These are phyloP conservation scores for Nycticryphes semicollaris DNA, from an alignment of 2,113 vertebrate species.

Conservation along the genomic window DNA sequence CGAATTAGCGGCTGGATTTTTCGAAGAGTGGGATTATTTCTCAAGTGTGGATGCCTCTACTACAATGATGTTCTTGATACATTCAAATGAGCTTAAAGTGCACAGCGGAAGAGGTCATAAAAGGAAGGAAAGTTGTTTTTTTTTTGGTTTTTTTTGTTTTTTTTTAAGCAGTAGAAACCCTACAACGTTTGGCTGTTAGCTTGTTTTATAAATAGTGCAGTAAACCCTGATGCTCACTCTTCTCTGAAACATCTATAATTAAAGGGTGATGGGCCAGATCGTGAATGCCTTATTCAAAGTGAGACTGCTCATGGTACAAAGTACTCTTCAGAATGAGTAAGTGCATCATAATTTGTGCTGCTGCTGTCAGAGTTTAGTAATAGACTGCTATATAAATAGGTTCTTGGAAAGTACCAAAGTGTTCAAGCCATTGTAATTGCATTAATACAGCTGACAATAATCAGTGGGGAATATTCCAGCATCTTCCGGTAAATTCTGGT, in stretches of 20 bases:
- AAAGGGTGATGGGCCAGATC: slow-evolving; percentile 52
- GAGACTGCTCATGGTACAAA: slow-evolving; percentile 4
- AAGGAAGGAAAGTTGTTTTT: not conserved
- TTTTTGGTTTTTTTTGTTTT: too few relatives aligned
- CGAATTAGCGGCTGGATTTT: not conserved
- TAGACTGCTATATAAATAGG: slow-evolving; percentile 55
- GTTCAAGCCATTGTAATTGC: slow-evolving; percentile 39
- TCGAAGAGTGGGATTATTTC: not conserved
- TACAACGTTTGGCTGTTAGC: not conserved
- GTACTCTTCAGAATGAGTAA: slow-evolving; percentile 54
- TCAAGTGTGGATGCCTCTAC: not conserved
- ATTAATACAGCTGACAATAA: slow-evolving; percentile 32
- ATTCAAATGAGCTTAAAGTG: not conserved
- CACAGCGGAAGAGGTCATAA: not conserved
- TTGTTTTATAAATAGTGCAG: slow-evolving; percentile 59
- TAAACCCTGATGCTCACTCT: slow-evolving; percentile 27
- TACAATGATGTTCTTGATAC: not conserved
- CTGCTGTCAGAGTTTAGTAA: slow-evolving; percentile 61
- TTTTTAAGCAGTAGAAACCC: not conserved
- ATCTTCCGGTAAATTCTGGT: not conserved
- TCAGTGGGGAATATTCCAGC: not conserved
- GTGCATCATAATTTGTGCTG: slow-evolving; percentile 53
- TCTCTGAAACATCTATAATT: slow-evolving; percentile 60
- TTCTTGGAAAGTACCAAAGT: slow-evolving; percentile 62
- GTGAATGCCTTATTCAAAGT: slow-evolving; percentile 54